Conservation (phyloP, 2,113 vertebrate genomes). For the Edolisoma coerulescens region DNA sequence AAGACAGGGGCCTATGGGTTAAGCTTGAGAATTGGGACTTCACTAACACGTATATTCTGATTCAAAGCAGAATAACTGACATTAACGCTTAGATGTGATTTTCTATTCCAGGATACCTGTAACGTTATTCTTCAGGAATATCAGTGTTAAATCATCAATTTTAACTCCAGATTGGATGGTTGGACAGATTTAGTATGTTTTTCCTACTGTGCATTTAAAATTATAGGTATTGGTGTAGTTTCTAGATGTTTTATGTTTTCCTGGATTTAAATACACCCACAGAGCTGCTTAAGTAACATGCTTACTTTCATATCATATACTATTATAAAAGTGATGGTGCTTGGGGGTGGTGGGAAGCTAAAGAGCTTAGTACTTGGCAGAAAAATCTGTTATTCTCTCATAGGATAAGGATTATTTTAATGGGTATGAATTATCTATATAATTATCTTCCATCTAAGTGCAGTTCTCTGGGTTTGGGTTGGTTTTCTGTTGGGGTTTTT, state of each 20-base stretch:
- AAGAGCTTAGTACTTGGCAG: background rate
- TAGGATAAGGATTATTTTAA: background rate
- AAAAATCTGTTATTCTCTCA: background rate
- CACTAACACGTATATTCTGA: accelerated
- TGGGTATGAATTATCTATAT: background rate
- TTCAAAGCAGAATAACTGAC: background rate
- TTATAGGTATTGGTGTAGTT: background rate
- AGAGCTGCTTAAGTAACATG: background rate
- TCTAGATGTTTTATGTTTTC: background rate
- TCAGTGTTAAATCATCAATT: background rate
- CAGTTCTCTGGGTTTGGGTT: background rate
- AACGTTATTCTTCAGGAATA: background rate
- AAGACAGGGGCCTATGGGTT: background rate
- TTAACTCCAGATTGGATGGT: background rate
- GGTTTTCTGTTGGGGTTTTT: background rate
- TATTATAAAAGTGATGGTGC: background rate
- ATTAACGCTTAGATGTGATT: background rate
- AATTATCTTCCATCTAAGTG: background rate
- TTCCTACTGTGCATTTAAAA: background rate
- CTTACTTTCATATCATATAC: background rate
- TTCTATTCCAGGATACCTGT: background rate
- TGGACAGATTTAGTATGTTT: background rate
- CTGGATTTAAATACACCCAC: background rate
- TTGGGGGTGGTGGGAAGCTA: background rate
- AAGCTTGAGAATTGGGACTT: background rate